Base-by-base conservation (phyloP, 2,113 vertebrate species). In the Bos indicus region DNA sequence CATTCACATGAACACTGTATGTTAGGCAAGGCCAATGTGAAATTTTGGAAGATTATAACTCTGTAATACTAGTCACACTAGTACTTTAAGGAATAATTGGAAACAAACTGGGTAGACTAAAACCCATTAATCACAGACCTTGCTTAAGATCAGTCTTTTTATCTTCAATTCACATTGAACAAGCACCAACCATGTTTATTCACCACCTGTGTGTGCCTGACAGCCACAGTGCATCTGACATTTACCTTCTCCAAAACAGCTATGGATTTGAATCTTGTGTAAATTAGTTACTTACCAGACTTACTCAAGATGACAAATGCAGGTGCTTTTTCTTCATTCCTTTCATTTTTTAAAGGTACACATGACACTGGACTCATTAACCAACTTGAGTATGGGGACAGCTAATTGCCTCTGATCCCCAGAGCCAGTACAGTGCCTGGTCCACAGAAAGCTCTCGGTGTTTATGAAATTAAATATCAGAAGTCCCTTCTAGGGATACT, bases 401-500 rank as follows among this genome's bases (percentile, higher is more conserved):
- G 43, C 43, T 85, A 57, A 52, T 25, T 80, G 54, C 30, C 46
- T 85, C 25, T 91, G 28, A 83, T 71, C 17, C 77, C 71, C 52
- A 84, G 46, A 64, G 48, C 48, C 43, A 40, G 19, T 46, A 7
- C 7, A 90, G 46, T 95, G 36, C 52, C n/a, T 17, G 16, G 28
- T 36, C 77, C 54, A n/a, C 21, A 82, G 78, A 91, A 95, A 81
- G 43, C 48, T 48, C 91, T 93, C 62, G 11, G 10, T 60, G 23
- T 83, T 91, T 48, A 80, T 83, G 82, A 90, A 92, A 40, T 89
- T 57, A 91, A 92, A 78, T 54, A 77, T 96, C 83, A 64, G 78
- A 94, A 91, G 59, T 85, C 85, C 86, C 26, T 97, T 90, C 89
- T 13, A 82, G 54, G 77, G 77, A 82, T 89, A 88, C 91, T 97